A percentile compares a stretch with the other conserved stretches of the same genome.
Conservation (phyloP, 2,888 invertebrate genomes). For the Acanthacorydalis orientalis region DNA sequence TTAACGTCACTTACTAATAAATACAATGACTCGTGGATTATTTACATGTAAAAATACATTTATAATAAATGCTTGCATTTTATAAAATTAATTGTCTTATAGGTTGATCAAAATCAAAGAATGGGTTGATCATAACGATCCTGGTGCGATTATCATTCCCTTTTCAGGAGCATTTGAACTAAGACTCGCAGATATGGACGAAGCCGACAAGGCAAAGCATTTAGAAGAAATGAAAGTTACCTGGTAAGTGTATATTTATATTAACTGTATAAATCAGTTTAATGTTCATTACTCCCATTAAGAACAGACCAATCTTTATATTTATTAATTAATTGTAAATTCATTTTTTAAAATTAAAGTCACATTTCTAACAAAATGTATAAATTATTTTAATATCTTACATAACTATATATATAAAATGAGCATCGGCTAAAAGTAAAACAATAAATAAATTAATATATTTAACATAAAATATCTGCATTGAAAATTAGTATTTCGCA, state of each 20-base stretch:
- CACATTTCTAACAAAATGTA: no score
- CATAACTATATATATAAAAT: no score
- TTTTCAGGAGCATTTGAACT: conserved; percentile 89
- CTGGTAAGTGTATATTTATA: conserved; percentile 37
- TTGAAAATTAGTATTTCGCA: no score
- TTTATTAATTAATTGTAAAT: no score
- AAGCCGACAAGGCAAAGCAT: conserved; percentile 54
- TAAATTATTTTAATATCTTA: no score
- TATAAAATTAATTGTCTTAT: conserved; percentile 8
- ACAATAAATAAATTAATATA: no score
- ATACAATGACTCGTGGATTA: background rate
- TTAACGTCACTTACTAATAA: background rate
- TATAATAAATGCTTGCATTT: background rate
- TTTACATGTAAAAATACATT: background rate
- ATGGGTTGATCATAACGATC: conserved; percentile 95
- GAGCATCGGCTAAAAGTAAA: no score
- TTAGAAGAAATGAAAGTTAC: conserved; percentile 67
- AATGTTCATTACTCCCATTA: no score
- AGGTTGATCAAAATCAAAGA: conserved; percentile 94
- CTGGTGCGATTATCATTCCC: conserved; percentile 84
- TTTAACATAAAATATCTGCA: no score
- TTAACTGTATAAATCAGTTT: background rate
- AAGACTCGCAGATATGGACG: conserved; percentile 70
- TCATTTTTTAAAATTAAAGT: no score
- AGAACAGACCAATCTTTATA: no score